These are phyloP conservation scores for Halichoeres trimaculatus DNA, from an alignment of 2,113 vertebrate genomes.

Conservation along the genomic window DNA sequence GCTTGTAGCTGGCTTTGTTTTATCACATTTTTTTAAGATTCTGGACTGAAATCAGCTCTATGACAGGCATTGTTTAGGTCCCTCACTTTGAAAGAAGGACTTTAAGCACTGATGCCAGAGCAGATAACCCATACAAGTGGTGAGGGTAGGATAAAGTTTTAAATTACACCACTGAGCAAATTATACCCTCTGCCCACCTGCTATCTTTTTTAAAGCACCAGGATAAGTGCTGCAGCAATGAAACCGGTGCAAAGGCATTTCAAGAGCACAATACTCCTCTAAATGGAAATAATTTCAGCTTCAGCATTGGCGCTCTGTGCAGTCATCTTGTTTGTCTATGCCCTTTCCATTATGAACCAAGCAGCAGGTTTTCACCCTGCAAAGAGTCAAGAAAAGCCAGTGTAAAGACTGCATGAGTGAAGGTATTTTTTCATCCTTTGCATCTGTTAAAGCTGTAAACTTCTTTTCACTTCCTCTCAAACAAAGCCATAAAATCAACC, in stretches of 20 bases:
- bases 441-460: constrained; percentile 7
- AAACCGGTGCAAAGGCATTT: neutral
- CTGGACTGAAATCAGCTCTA: neutral
- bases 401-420: neutral
- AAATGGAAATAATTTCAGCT: constrained; percentile 40
- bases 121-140: neutral
- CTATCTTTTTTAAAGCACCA: constrained; percentile 18
- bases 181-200: neutral
- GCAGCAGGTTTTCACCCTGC: neutral
- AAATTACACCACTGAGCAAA: constrained; percentile 9
- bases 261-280: neutral
- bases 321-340: neutral
- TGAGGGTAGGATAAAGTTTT: neutral
- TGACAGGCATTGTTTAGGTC: neutral
- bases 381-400: neutral
- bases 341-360: neutral
- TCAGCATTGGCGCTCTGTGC: neutral
- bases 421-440: constrained; percentile 18
- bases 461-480: constrained; percentile 1
- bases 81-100: neutral
- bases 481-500: constrained; percentile 12
- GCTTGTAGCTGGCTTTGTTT: neutral
- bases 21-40: neutral
- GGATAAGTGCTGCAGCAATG: constrained; percentile 4
- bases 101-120: neutral